A percentile compares a stretch with the other conserved stretches of the same genome.
Conservation (phyloP, 2,113 vertebrate species). For the Larimichthys crocea region DNA sequence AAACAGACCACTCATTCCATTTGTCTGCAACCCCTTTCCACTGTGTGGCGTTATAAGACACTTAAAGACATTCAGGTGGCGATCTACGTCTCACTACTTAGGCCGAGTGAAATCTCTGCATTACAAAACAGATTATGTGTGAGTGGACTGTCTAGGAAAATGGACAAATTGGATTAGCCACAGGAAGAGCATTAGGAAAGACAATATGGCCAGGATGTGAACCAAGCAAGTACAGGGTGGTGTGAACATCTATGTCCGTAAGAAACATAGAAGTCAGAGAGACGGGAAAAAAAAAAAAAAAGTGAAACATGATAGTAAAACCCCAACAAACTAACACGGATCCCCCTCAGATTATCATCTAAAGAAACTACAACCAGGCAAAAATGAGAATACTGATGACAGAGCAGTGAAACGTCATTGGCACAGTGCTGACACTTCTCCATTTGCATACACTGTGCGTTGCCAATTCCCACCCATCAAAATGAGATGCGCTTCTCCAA, state of each 20-base stretch:
- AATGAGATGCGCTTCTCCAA: neutral
- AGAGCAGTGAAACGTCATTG: conserved; percentile 17
- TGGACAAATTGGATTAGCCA: conserved; percentile 38
- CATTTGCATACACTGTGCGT: neutral
- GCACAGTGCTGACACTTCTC: neutral
- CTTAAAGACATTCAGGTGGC: conserved; percentile 2
- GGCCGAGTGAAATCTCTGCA: neutral
- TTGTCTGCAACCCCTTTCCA: neutral
- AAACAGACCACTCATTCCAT: neutral
- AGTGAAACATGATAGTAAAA: conserved; percentile 23
- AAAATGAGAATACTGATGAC: neutral
- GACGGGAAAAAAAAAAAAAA: neutral
- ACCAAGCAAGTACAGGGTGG: conserved; percentile 34
- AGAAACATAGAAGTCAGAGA: conserved; percentile 56
- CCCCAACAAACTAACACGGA: neutral
- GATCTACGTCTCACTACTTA: neutral
- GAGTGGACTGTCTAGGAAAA: conserved; percentile 16
- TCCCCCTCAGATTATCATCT: conserved; percentile 3
- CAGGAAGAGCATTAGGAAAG: conserved; percentile 17
- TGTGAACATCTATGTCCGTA: conserved; percentile 61
- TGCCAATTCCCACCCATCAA: neutral
- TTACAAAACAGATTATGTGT: conserved; percentile 28
- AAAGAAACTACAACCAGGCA: conserved; percentile 2
- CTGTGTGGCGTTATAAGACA: neutral
- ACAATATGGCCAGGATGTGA: conserved; percentile 40